phyloP scores from a whole-genome alignment of 2,888 invertebrate genomes.

The Autographa pulchrina region DNA sequence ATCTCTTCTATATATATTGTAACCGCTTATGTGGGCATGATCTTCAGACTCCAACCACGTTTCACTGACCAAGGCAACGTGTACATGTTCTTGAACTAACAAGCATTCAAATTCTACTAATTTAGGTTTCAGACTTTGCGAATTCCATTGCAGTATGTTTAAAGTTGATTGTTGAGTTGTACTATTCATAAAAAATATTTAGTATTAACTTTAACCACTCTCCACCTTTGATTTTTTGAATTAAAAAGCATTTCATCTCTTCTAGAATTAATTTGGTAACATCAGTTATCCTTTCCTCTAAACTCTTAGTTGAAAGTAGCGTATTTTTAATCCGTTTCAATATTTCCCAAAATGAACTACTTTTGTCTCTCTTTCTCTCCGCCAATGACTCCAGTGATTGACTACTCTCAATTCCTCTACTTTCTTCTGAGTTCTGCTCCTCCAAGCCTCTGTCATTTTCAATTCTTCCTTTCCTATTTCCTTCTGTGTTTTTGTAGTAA shows the following conservation, averaged over 20 bases:
- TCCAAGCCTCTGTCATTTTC: not conserved
- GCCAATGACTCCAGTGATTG: not conserved
- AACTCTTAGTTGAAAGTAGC: not conserved
- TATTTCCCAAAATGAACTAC: slow-evolving; percentile 7
- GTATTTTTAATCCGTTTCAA: slow-evolving; percentile 11
- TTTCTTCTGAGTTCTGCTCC: not conserved
- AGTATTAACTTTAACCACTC: not conserved
- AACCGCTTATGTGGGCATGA: not conserved
- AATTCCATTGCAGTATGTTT: slow-evolving; percentile 21
- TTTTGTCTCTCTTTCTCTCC: not conserved
- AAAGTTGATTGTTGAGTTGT: not conserved
- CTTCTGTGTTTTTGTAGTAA: not conserved
- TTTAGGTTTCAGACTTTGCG: slow-evolving; percentile 17
- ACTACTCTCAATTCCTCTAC: not conserved
- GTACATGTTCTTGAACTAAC: slow-evolving; percentile 2
- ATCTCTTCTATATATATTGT: slow-evolving; percentile 13
- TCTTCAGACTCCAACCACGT: slow-evolving; percentile 5
- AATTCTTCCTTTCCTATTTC: not conserved
- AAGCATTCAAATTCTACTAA: slow-evolving; percentile 6
- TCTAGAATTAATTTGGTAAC: slow-evolving; percentile 9
- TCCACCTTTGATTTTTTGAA: not conserved
- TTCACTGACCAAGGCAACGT: slow-evolving; percentile 13
- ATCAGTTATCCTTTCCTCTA: slow-evolving; percentile 8
- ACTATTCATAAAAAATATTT: slow-evolving; percentile 7
- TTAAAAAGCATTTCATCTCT: not conserved